Evolutionary conservation across 2,888 invertebrate species (phyloP).

Genomic region (Drosophila formosana): DNA sequence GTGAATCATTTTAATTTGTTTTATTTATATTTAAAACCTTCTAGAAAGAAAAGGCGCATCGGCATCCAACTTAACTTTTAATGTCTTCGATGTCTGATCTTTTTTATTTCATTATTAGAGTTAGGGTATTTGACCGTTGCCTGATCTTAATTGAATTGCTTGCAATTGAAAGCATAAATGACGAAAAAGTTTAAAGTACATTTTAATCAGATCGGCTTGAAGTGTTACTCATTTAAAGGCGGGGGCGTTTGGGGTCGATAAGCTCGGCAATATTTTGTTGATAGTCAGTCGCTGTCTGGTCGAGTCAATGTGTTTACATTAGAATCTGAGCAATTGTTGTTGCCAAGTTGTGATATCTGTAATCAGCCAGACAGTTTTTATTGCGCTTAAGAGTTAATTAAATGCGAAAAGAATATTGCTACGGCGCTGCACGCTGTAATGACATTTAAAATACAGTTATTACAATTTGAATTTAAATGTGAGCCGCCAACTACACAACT

Average conservation of each 20-base stretch:
- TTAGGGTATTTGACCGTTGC: too few species aligned
- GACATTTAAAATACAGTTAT: not conserved
- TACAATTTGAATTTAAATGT: conserved; percentile 30
- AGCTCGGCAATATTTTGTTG: conserved; percentile 25
- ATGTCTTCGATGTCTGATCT: too few species aligned
- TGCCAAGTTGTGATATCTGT: conserved; percentile 45
- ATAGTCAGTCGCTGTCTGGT: conserved; percentile 18
- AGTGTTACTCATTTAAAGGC: conserved; percentile 18
- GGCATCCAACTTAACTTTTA: too few species aligned
- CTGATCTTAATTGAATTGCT: not conserved
- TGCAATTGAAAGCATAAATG: not conserved
- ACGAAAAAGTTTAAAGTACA: conserved; percentile 30
- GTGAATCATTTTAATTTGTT: not conserved
- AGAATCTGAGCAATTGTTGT: conserved; percentile 27
- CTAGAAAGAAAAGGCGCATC: too few species aligned
- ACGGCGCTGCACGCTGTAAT: conserved; percentile 38
- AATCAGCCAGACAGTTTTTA: conserved; percentile 67
- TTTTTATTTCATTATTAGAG: too few species aligned
- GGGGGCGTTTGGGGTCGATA: conserved; percentile 31
- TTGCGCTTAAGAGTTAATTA: conserved; percentile 38
- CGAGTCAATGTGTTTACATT: conserved; percentile 22
- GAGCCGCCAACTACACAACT: conserved; percentile 10
- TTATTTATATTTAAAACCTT: not conserved
- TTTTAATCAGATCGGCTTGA: conserved; percentile 5
- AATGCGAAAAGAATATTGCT: conserved; percentile 55